Percentiles rank a stretch among this genome's conserved stretches.
These are phyloP conservation scores for Tragelaphus strepsiceros DNA, from an alignment of 2,113 vertebrate genomes.

Conservation along the genomic window DNA sequence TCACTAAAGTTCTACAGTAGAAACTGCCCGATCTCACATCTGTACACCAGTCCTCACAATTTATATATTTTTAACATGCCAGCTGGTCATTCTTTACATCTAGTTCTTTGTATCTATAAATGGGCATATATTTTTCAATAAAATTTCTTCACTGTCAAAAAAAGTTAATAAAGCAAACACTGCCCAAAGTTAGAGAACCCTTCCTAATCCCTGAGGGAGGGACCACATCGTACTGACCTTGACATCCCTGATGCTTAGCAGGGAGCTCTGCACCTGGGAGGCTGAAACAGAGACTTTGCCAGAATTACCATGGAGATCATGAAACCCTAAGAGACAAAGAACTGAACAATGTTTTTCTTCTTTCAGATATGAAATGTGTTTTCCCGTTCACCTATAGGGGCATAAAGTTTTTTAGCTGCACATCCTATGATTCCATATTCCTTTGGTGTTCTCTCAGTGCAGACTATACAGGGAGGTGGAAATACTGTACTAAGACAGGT, in stretches of 20 bases:
- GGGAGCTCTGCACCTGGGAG: not conserved
- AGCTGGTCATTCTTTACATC: not conserved
- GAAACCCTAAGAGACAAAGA: not conserved
- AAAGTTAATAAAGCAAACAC: not conserved
- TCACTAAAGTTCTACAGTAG: not conserved
- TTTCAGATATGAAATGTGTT: not conserved
- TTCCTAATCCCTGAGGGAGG: not conserved
- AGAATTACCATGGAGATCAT: not conserved
- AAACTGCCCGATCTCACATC: not conserved
- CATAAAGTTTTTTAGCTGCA: not conserved
- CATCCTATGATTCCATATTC: rapidly evolving
- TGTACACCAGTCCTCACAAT: not conserved
- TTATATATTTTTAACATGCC: not conserved
- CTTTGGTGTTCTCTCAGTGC: not conserved
- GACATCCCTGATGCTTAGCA: not conserved
- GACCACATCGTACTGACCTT: no score
- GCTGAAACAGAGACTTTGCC: not conserved
- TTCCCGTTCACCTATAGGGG: not conserved
- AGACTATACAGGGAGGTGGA: not conserved
- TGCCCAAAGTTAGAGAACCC: not conserved
- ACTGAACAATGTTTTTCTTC: not conserved
- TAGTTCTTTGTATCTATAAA: not conserved
- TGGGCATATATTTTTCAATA: not conserved
- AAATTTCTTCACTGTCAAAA: not conserved
- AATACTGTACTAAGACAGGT: not conserved